phyloP scores from a whole-genome alignment of 2,113 vertebrate genomes.

The Australoheros scitulus region DNA sequence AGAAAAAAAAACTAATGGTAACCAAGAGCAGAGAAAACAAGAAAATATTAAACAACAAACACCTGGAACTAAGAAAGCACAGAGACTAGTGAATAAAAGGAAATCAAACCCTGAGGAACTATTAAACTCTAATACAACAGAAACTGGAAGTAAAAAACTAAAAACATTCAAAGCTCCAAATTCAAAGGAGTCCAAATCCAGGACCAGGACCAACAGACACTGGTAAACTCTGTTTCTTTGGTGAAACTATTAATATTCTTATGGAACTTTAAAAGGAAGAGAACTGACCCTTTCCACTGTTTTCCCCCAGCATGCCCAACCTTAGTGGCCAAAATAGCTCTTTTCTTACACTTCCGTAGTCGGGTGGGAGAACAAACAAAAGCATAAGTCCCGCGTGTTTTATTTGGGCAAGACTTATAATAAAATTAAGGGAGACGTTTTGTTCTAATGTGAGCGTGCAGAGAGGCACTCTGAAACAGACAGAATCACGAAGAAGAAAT shows the following conservation, averaged over 20 bases:
- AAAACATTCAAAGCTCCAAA: not conserved
- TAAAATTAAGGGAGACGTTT: not conserved
- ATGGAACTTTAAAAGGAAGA: not conserved
- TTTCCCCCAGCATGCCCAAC: not conserved
- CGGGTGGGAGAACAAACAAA: not conserved
- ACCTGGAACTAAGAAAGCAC: not conserved
- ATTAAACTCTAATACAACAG: too few species aligned
- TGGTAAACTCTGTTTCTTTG: not conserved
- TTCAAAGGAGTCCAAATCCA: too few species aligned
- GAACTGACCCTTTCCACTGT: not conserved
- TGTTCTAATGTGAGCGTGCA: not conserved
- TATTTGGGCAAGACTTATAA: not conserved
- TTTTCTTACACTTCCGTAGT: not conserved
- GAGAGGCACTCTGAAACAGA: conserved; percentile 20
- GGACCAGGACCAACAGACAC: too few species aligned
- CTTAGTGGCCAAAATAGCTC: not conserved
- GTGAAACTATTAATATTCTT: not conserved
- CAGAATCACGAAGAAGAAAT: conserved; percentile 16
- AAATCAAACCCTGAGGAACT: not conserved
- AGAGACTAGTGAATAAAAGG: not conserved
- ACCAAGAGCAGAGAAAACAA: not conserved
- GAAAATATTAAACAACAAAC: not conserved
- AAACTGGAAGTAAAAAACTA: not conserved
- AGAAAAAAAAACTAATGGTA: not conserved
- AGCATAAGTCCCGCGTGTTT: not conserved